Evolutionary conservation across 1,140 invertebrate genomes (phyloP), one percentile per base, ranked within the genome.

Genomic region (Drosophila pseudoananassae): DNA sequence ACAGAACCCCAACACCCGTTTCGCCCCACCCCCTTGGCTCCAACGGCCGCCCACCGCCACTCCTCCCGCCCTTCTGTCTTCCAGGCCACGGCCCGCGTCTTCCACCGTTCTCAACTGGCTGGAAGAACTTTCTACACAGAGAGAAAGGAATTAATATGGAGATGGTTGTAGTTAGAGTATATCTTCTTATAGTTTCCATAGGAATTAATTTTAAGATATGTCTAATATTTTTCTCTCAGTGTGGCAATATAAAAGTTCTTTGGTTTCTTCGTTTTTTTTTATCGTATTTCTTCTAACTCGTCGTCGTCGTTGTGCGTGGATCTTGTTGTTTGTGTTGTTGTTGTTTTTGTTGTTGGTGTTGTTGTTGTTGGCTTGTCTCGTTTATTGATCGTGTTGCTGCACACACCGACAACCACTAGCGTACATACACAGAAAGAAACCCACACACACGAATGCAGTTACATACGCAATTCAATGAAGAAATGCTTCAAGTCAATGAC

Each of bases 401-500:
- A 60, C 61, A 74, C 77, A 85, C 82, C 81, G 73, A 78, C 69
- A 82, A 57, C 58, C 33, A n/a, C 4, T 59, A 36, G 72, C 45
- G 51, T 53, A 43, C 33, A 57, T 54, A 65, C 59, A 61, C 59
- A 70, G 46, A 65, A 46, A 55, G 17, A 49, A 46, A 46, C 23
- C 27, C 45, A 57, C 56, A 65, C 54, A 74, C 43, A 61, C 83
- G 66, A 66, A 46, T 88, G 83, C 76, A 88, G 76, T 88, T 75
- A 65, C 78, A 83, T 87, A 88, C 87, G 88, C 82, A 90, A 83
- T 87, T 90, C 88, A 90, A 90, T 90, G 88, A 85, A 90, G 82
- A 88, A 88, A 88, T 88, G 79, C 83, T 76, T 57, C 65, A 88
- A 88, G 87, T 90, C 87, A 90, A 90, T 90, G 87, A 90, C 87